Percentiles rank a stretch among this genome's conserved stretches.
These are phyloP conservation scores for Pipistrellus pygmaeus DNA, from an alignment of 2,797 vertebrate species.

Conservation along the genomic window DNA sequence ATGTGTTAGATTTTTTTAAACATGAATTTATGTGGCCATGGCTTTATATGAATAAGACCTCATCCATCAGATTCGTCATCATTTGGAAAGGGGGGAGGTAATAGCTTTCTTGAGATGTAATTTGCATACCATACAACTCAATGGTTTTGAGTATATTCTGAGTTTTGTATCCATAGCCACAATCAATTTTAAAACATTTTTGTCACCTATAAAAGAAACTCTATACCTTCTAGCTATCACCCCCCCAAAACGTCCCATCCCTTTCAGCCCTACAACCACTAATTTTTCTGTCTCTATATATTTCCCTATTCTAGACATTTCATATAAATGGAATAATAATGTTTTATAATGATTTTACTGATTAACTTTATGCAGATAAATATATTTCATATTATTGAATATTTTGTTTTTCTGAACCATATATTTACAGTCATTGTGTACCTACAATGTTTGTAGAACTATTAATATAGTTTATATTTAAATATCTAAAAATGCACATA, in stretches of 20 bases:
- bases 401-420: neutral
- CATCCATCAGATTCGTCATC: neutral
- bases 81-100: neutral
- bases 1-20: neutral
- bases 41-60: neutral
- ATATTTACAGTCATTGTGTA: neutral
- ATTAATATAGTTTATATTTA: neutral
- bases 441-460: neutral
- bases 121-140: neutral
- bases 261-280: neutral
- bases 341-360: neutral
- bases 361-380: neutral
- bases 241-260: neutral
- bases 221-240: neutral
- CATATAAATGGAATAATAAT: neutral
- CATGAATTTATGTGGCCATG: neutral
- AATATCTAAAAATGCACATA: neutral
- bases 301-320: neutral
- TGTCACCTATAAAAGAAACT: neutral
- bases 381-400: neutral
- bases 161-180: neutral
- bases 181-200: neutral
- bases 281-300: neutral
- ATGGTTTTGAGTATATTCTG: neutral
- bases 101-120: slow-evolving; percentile 29